Evolutionary conservation across 2,888 invertebrate species (phyloP).

Genomic region (Furcula furcula): DNA sequence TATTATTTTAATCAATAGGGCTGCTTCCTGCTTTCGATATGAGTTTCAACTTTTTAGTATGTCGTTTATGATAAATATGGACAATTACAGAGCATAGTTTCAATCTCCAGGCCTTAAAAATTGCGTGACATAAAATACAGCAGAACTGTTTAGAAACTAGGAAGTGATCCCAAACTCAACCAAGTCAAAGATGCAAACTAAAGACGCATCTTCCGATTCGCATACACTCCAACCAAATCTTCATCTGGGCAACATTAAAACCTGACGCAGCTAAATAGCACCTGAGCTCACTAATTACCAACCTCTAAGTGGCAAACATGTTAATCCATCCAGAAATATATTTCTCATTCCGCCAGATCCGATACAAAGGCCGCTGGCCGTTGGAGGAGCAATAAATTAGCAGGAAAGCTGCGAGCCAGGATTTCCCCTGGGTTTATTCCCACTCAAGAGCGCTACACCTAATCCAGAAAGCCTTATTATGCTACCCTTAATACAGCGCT

Average conservation of each 20-base stretch:
- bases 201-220: too few species aligned
- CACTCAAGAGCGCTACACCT: conserved; percentile 79
- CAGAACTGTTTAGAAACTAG: too few species aligned
- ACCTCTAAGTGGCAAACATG: conserved; percentile 63
- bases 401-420: conserved; percentile 78
- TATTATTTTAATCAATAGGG: too few species aligned
- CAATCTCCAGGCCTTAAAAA: too few species aligned
- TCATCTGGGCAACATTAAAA: conserved; percentile 1
- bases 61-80: too few species aligned
- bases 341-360: conserved; percentile 73
- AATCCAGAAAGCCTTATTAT: conserved; percentile 82
- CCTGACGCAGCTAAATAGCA: conserved; percentile 33
- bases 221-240: neutral
- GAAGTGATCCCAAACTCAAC: too few species aligned
- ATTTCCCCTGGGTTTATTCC: conserved; percentile 81
- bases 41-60: too few species aligned
- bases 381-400: conserved; percentile 78
- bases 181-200: too few species aligned
- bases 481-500: conserved; percentile 79
- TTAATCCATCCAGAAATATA: conserved; percentile 77
- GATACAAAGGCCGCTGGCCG: conserved; percentile 79
- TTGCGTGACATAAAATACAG: too few species aligned
- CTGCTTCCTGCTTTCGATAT: too few species aligned
- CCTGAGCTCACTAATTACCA: conserved; percentile 62
- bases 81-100: too few species aligned